phyloP scores from a whole-genome alignment of 2,113 vertebrate genomes.

The Myiagra hebetior region DNA sequence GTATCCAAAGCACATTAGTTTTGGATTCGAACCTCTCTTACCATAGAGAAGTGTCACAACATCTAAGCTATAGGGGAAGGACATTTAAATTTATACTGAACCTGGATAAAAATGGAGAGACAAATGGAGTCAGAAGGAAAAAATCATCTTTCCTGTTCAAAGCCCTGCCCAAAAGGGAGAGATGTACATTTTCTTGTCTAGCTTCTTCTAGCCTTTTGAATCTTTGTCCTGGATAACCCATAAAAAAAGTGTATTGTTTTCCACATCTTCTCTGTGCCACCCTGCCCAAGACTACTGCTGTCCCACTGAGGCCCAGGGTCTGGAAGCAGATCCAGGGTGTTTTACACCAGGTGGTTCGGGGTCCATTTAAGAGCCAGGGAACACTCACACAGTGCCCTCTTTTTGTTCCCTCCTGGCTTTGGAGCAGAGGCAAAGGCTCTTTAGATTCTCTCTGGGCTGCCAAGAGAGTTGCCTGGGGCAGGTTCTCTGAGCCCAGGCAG shows the following conservation, averaged over 20 bases:
- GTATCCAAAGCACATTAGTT: background rate
- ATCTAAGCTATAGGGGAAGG: background rate
- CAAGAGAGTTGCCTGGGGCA: background rate
- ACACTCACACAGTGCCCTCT: background rate
- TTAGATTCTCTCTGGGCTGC: background rate
- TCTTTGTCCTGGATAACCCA: background rate
- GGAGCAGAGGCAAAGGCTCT: background rate
- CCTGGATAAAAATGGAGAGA: background rate
- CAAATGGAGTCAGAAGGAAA: background rate
- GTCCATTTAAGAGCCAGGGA: background rate
- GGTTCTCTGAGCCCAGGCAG: background rate
- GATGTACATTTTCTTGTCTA: background rate
- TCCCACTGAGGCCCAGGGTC: background rate
- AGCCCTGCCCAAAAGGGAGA: background rate
- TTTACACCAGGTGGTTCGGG: fast-evolving
- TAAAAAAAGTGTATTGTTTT: background rate
- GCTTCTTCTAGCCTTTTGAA: background rate
- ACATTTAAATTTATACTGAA: background rate
- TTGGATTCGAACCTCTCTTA: background rate
- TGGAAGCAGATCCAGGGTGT: background rate
- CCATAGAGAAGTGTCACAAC: background rate
- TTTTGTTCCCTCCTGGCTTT: background rate
- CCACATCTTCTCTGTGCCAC: background rate
- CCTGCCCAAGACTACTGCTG: background rate
- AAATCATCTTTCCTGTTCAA: background rate